Base-by-base conservation (phyloP, 2,888 invertebrate genomes). In the Rhingia campestris region DNA sequence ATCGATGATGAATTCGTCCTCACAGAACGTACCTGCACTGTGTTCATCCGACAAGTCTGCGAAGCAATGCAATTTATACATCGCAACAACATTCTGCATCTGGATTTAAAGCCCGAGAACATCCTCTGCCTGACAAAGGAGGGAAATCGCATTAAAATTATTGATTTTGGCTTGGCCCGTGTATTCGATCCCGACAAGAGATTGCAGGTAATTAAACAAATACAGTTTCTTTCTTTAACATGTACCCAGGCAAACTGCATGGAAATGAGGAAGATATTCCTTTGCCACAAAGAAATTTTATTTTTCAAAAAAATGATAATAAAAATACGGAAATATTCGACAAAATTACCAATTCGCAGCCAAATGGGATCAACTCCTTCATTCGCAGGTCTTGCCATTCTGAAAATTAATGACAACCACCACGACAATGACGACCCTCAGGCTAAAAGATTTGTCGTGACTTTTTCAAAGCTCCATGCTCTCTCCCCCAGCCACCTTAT, bases 91-190 rank as follows among this genome's bases (percentile, higher is more conserved):
- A 98, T 99, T 87, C 92, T 99, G 70, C 99, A 99, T 92, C 93
- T 99, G 70, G 99, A 99, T 90, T 95, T 99, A 94, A 99, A 99
- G 96, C 99, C 99, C 7, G 99, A 99, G 92, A 99, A 99, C 92
- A 98, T 99, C 88, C 93, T 99, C 63, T 99, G 99, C 89, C 93
- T 99, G 32, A 97, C 99, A 76, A 96, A 97, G 90, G 95, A 97
- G 63, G 99, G 99, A n/a, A 99, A 99, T 92, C 94, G 99, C 87
- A 97, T 99, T 88, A 99, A 99, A 93, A 97, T 99, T 88, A 99
- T 99, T 88, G 99, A 99, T 92, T 99, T 99, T 91, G 99, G 99
- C 6, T 92, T 99, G 86, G 99, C 99, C 4, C 93, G 98, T 88
- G 95, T 96, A 91, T 98, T 95, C 90, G 97, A 98, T 91, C 97